A percentile compares a stretch with the other conserved stretches of the same genome.
phyloP scores from a whole-genome alignment of 1,140 invertebrate genomes.

The Trachymyrmex septentrionalis region DNA sequence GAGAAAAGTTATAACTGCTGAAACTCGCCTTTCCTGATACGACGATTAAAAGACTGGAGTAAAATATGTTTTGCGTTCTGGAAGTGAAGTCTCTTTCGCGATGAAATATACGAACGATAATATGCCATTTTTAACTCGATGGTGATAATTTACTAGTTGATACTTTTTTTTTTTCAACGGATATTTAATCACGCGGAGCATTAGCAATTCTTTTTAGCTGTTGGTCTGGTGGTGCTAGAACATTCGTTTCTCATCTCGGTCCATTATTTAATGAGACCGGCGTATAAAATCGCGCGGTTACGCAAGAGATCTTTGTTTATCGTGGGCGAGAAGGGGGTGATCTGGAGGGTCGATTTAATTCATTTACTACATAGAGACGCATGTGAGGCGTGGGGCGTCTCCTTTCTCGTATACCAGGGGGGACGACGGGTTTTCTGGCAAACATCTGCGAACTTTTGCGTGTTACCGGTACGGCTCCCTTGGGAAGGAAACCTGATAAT shows the following conservation, averaged over 20 bases:
- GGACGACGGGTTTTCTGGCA: slow-evolving; percentile 73
- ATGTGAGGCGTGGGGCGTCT: slow-evolving; percentile 33
- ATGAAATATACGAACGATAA: not conserved
- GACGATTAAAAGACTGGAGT: not conserved
- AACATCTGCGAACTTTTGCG: slow-evolving; percentile 79
- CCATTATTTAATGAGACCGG: slow-evolving; percentile 39
- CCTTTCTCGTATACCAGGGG: slow-evolving; percentile 52
- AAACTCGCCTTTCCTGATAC: not conserved
- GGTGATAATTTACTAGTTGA: not conserved
- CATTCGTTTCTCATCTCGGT: not conserved
- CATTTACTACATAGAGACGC: slow-evolving; percentile 71
- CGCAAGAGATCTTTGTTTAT: slow-evolving; percentile 54
- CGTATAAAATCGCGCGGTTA: slow-evolving; percentile 25
- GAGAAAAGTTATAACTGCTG: not conserved
- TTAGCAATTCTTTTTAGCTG: not conserved
- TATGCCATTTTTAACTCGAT: not conserved
- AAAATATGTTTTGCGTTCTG: slow-evolving; percentile 5
- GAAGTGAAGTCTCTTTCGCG: not conserved
- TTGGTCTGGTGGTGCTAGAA: not conserved
- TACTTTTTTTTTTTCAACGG: not conserved
- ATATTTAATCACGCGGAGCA: not conserved
- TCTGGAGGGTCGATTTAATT: slow-evolving; percentile 75
- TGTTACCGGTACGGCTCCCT: slow-evolving; percentile 64
- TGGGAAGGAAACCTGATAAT: slow-evolving; percentile 68
- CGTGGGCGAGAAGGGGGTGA: slow-evolving; percentile 21